These are phyloP conservation scores for Todus mexicanus DNA, from an alignment of 2,797 vertebrate species.

Conservation along the genomic window DNA sequence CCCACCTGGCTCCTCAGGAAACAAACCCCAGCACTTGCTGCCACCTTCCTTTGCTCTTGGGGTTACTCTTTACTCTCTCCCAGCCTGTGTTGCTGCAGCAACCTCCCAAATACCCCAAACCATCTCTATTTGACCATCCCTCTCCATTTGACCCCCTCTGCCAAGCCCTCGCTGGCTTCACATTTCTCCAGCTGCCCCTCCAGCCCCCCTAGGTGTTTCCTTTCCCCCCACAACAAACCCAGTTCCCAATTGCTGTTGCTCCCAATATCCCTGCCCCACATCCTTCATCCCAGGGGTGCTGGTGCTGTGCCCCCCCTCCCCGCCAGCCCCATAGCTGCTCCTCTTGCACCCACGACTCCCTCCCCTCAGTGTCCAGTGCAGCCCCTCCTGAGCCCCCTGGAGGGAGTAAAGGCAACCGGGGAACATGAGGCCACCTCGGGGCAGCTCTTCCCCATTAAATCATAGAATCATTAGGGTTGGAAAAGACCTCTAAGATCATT, in stretches of 20 bases:
- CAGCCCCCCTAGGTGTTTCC: neutral
- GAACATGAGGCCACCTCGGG: rapidly evolving
- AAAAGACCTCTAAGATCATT: too few species aligned
- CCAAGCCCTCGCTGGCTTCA: neutral
- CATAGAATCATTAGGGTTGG: too few species aligned
- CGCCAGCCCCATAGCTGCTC: neutral
- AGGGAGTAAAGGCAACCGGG: neutral
- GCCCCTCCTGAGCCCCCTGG: neutral
- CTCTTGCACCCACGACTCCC: too few species aligned
- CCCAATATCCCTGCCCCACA: neutral
- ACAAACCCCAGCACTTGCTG: neutral
- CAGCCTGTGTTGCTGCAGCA: neutral
- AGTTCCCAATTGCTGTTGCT: neutral
- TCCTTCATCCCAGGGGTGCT: too few species aligned
- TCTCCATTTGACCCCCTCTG: neutral
- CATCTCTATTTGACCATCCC: too few species aligned
- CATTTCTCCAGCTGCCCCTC: rapidly evolving
- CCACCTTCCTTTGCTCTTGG: neutral
- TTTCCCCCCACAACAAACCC: neutral
- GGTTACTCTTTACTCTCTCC: neutral
- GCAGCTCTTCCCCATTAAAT: neutral
- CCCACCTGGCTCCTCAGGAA: neutral
- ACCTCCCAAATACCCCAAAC: neutral
- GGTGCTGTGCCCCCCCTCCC: neutral
- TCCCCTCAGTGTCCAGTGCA: too few species aligned